Evolutionary conservation across 2,888 invertebrate species (phyloP), one percentile per base, ranked within the genome.

Genomic region (Pollenia amentaria): DNA sequence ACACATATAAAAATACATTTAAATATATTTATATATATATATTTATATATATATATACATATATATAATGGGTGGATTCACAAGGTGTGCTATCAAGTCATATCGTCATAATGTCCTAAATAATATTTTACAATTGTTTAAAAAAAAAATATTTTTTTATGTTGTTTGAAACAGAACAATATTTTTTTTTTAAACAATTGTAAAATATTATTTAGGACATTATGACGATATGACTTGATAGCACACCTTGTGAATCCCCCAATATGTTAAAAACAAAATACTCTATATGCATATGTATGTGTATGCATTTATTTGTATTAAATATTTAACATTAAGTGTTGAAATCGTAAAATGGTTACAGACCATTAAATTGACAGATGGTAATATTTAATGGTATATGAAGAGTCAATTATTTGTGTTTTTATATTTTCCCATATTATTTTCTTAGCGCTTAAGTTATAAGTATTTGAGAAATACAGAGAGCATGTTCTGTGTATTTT

Each of bases 361-460:
- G 76, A 70, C 83, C 83, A 83, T 83, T 77, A 83, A 83, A 83
- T 83, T 83, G 83, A 83, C 76, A 83, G 76, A 83, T 83, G 83
- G 83, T 83, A 83, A 70, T 70, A 53, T 77, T 83, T 70, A 83
- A 77, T 77, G 76, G 76, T 76, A 83, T 83, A 83, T 77, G 48
- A 77, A 83, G 83, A 77, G 83, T 77, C 83, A 83, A 83, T 70
- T 76, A 62, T 77, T 38, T 70, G 62, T 64, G 21, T 62, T 48
- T 40, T 73, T 21, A 8, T 44, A 0, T 42, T 21, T 3, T 57
- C 57, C 1, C 12, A 1, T 3, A 29, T 7, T 40, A 18, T 9
- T 18, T 40, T 40, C 14, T 53, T 16, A 38, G 42, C 38, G 16
- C 69, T 53, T 70, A 18, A 55, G 42, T 10, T 70, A 42, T 18